Conservation (phyloP, 2,888 invertebrate species). For the Abrostola tripartita region DNA sequence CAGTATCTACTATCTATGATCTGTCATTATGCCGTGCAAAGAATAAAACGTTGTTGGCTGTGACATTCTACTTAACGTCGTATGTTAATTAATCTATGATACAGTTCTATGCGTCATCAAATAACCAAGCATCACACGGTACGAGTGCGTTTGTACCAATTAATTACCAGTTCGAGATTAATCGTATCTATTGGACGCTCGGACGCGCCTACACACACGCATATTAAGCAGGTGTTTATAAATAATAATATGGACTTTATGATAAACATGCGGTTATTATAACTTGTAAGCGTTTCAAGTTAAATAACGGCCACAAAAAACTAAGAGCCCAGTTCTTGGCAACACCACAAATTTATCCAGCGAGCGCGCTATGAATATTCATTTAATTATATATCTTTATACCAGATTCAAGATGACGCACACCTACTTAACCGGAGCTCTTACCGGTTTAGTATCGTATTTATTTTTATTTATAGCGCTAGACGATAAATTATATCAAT, state of each 20-base stretch:
- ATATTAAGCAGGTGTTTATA: slow-evolving; percentile 76
- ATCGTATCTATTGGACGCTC: slow-evolving; percentile 74
- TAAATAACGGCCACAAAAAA: slow-evolving; percentile 79
- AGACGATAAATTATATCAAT: slow-evolving; percentile 61
- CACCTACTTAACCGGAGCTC: slow-evolving; percentile 62
- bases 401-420: slow-evolving; percentile 77
- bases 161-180: slow-evolving; percentile 74
- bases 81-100: slow-evolving; percentile 49
- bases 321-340: slow-evolving; percentile 74
- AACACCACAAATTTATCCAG: slow-evolving; percentile 76
- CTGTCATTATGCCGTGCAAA: slow-evolving; percentile 17
- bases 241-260: slow-evolving; percentile 67
- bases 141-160: slow-evolving; percentile 62
- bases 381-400: slow-evolving; percentile 75
- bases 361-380: slow-evolving; percentile 80
- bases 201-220: slow-evolving; percentile 69
- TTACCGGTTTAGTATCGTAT: slow-evolving; percentile 68
- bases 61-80: slow-evolving; percentile 23
- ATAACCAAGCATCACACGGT: slow-evolving; percentile 62
- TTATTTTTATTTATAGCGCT: slow-evolving; percentile 69
- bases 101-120: slow-evolving; percentile 60
- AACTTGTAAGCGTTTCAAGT: slow-evolving; percentile 75
- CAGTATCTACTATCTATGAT: neutral
- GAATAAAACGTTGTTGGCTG: slow-evolving; percentile 21
- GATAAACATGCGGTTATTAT: slow-evolving; percentile 74